Evolutionary conservation across 2,888 invertebrate species (phyloP).

Genomic region (Latrodectus hesperus): DNA sequence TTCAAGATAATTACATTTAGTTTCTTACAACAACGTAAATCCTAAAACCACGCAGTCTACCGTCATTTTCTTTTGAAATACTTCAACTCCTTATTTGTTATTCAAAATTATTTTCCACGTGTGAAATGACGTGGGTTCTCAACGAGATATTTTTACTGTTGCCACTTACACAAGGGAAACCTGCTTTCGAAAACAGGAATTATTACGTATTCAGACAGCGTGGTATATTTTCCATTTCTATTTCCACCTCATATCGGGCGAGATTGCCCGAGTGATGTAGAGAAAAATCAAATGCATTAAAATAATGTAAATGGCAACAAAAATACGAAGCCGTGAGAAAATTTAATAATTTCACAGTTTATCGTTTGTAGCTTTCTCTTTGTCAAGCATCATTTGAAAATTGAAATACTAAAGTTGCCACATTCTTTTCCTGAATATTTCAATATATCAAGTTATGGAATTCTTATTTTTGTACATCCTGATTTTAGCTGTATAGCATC

Average conservation of each 20-base stretch:
- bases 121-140: conserved; percentile 27
- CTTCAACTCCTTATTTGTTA: conserved; percentile 55
- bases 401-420: background rate
- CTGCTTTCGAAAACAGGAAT: conserved; percentile 29
- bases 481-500: conserved; percentile 6
- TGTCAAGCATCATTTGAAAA: background rate
- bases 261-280: background rate
- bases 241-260: no score
- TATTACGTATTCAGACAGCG: conserved; percentile 60
- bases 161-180: conserved; percentile 38
- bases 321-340: conserved; percentile 17
- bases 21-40: no score
- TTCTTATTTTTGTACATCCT: conserved; percentile 12
- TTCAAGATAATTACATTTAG: no score
- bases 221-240: conserved; percentile 32
- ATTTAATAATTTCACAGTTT: conserved; percentile 46
- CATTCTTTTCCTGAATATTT: background rate
- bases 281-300: conserved; percentile 51
- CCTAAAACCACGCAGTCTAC: no score
- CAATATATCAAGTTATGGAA: conserved; percentile 42
- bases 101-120: conserved; percentile 54
- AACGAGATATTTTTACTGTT: background rate
- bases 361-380: background rate
- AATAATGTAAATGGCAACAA: conserved; percentile 12
- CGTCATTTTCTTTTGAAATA: background rate